Evolutionary conservation across 2,888 invertebrate species (phyloP), one percentile per base, ranked within the genome.

Genomic region (Acholoe squamosa): DNA sequence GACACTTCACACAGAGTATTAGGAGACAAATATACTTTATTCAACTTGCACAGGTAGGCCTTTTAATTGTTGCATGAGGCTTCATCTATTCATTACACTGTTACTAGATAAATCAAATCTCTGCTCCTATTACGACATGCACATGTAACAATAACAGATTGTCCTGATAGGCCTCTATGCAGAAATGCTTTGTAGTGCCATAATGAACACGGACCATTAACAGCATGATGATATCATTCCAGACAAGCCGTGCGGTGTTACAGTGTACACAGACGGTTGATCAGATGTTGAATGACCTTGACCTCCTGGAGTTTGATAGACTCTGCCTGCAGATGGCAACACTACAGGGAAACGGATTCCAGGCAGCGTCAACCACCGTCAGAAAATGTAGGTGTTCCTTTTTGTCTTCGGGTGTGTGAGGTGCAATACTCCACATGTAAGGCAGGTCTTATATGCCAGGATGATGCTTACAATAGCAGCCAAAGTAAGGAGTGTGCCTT

Each of bases 41-140:
- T 10, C 90, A 90, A 25, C 76, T 90, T 12, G 90, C 90, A n/a
- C 90, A 90, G 90, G 89, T 89, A n/a, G n/a, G n/a, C n/a, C n/a
- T n/a, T n/a, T n/a, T n/a, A n/a, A n/a, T n/a, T n/a, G n/a, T n/a
- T n/a, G n/a, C n/a, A n/a, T n/a, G n/a, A n/a, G n/a, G n/a, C n/a
- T n/a, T n/a, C n/a, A n/a, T n/a, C n/a, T n/a, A 77, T 31, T 77
- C 33, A 31, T 31, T 5, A 16, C 12, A 31, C 16, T 19, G n/a
- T 25, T 10, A 71, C 25, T 25, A 19, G 10, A 10, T n/a, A 10
- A 71, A 71, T n/a, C 7, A 71, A 71, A 71, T 25, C 12, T 25
- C 7, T 25, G 7, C 10, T n/a, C 25, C 22, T n/a, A 71, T 12
- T 71, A 71, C 71, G 25, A 71, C 10, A 71, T n/a, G n/a, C n/a